Percentiles rank a stretch among this genome's conserved stretches.
These are phyloP conservation scores for Seriola rivoliana DNA, from an alignment of 2,113 vertebrate species.

Conservation along the genomic window DNA sequence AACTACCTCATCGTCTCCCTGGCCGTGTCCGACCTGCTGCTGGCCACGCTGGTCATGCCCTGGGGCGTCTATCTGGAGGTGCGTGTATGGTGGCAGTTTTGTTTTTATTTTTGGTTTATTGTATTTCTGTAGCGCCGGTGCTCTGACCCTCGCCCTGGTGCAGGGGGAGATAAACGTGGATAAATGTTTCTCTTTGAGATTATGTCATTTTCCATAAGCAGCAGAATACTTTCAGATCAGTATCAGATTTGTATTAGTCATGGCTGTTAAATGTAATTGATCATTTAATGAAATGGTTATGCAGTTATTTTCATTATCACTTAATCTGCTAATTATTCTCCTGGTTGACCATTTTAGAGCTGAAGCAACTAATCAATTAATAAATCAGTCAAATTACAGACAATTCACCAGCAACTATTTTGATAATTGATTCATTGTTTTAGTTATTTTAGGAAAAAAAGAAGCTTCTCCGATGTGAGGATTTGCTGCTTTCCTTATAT, in stretches of 20 bases:
- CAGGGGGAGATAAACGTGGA: neutral
- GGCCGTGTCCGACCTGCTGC: constrained; percentile 85
- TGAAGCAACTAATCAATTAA: too few relatives aligned
- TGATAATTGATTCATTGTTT: too few relatives aligned
- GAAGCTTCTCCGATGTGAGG: neutral
- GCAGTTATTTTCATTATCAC: neutral
- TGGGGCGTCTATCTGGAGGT: constrained; percentile 88
- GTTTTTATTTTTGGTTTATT: neutral
- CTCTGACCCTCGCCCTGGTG: neutral
- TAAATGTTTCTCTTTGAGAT: neutral
- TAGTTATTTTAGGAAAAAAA: too few relatives aligned
- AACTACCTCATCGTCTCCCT: constrained; percentile 88
- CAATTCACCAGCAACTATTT: too few relatives aligned
- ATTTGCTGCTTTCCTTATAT: too few relatives aligned
- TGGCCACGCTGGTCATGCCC: constrained; percentile 87
- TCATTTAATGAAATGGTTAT: too few relatives aligned
- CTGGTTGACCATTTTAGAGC: too few relatives aligned
- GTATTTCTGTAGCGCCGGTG: neutral
- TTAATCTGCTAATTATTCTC: neutral
- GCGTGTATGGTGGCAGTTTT: neutral
- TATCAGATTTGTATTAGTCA: too few relatives aligned
- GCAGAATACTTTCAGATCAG: too few relatives aligned
- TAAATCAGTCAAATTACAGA: too few relatives aligned
- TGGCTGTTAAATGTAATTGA: too few relatives aligned
- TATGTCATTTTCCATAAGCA: neutral